Conservation (phyloP, 1,140 invertebrate species). For the Lordiphosa mommai region DNA sequence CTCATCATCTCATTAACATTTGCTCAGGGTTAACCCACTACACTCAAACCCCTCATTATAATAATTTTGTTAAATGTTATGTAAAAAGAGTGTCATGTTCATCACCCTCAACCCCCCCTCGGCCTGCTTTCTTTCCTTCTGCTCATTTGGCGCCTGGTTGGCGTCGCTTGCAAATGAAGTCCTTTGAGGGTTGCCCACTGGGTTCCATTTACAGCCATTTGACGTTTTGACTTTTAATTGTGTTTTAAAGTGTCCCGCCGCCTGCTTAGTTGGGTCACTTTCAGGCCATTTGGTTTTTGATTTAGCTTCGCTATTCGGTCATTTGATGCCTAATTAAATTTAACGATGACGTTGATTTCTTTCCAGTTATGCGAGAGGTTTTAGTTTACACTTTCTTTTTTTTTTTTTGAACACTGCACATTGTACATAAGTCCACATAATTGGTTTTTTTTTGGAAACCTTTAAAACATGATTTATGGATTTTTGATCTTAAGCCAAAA, state of each 20-base stretch:
- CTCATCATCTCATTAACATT: constrained; percentile 61
- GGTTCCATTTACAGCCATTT: constrained; percentile 60
- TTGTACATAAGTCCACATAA: too few species aligned
- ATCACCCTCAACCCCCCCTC: neutral
- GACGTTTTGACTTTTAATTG: constrained; percentile 75
- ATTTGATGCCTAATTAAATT: constrained; percentile 79
- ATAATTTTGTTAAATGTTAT: constrained; percentile 78
- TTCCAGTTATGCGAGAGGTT: constrained; percentile 2
- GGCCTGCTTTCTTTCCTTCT: neutral
- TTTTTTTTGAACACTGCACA: too few species aligned
- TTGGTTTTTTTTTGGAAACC: too few species aligned
- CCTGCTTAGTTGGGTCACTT: constrained; percentile 34
- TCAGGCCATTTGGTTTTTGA: constrained; percentile 72
- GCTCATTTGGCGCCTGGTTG: constrained; percentile 42
- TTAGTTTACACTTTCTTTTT: constrained; percentile 1
- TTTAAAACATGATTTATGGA: too few species aligned
- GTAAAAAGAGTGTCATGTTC: constrained; percentile 62
- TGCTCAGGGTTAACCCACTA: constrained; percentile 40
- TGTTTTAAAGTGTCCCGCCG: constrained; percentile 66
- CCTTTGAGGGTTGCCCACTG: constrained; percentile 61
- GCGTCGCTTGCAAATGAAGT: constrained; percentile 59
- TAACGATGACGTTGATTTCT: constrained; percentile 73
- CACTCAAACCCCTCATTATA: constrained; percentile 44
- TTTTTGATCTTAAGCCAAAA: too few species aligned
- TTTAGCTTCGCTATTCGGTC: constrained; percentile 58